Conservation (phyloP, 2,888 invertebrate species). For the Drosophila flavopinicola region DNA sequence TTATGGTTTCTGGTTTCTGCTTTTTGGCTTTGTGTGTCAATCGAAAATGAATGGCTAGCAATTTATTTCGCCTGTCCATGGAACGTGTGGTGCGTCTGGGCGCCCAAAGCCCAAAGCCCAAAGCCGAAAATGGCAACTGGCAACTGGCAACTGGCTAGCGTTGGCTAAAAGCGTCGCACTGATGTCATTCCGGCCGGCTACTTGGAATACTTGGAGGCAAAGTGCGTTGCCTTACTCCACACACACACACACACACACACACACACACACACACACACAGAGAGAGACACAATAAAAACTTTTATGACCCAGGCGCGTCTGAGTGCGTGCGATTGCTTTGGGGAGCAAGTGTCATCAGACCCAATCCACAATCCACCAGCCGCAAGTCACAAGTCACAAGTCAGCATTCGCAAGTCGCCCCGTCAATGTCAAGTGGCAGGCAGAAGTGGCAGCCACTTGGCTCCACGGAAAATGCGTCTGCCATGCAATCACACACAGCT, state of each 20-base stretch:
- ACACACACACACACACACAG: conserved; percentile 4
- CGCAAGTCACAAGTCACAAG: conserved; percentile 1
- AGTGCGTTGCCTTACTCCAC: conserved; percentile 15
- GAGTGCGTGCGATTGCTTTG: conserved; percentile 19
- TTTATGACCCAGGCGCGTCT: conserved; percentile 44
- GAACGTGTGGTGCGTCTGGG: conserved; percentile 16
- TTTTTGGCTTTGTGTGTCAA: conserved; percentile 53
- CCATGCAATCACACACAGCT: not conserved
- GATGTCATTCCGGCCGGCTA: conserved; percentile 58
- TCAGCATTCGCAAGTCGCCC: conserved; percentile 19
- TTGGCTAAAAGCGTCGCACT: conserved; percentile 55
- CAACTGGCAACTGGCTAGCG: conserved; percentile 41
- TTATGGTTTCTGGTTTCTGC: not conserved
- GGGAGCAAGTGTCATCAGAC: conserved; percentile 49
- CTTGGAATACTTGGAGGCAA: conserved; percentile 1
- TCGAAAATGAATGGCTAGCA: conserved; percentile 63
- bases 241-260: conserved; percentile 7
- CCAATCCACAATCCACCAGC: too few species aligned
- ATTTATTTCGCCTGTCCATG: conserved; percentile 45
- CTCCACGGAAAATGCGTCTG: conserved; percentile 3
- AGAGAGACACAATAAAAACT: conserved; percentile 24
- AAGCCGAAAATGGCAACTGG: conserved; percentile 47
- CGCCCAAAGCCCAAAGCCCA: too few species aligned
- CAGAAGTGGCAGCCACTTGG: conserved; percentile 37
- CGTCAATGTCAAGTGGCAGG: conserved; percentile 54